Evolutionary conservation across 2,888 invertebrate genomes (phyloP), one percentile per base, ranked within the genome.

Genomic region (Danaus chrysippus): DNA sequence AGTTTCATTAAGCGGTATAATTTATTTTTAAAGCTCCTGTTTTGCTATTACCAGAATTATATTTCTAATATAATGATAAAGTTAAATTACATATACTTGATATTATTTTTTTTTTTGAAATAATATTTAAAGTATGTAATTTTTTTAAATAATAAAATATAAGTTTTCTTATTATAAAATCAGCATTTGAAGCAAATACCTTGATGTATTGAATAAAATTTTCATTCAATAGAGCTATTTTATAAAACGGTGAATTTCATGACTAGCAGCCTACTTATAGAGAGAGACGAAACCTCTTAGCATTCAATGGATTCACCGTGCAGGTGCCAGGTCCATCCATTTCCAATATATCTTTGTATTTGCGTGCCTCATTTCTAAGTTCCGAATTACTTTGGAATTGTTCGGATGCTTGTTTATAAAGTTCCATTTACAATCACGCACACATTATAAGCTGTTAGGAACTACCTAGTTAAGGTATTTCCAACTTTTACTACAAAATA

Each of bases 401-500:
- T 65, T 65, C 56, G 15, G 65, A 62, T 56, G 61, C 61, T 61
- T 64, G 64, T 64, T 64, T 61, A 43, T 49, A 59, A 64, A 64
- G 59, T 61, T 61, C 42, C 53, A 44, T 19, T 56, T 56, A 44
- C 64, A 59, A 64, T 61, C 61, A 64, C 61, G 58, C 61, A 53
- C 58, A 46, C 54, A 44, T 56, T 61, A 59, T 59, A 61, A 61
- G 60, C 60, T 57, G 17, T 58, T 54, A 54, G 59, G 54, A 60
- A 57, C 17, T 15, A 49, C 15, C 49, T 11, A 49, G 49, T 49
- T 49, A 49, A 49, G 17, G 49, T 17, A 49, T 49, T 49, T 49
- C 17, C 17, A 49, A 49, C 49, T 49, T 49, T 49, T 49, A 49
- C 49, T 17, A 49, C 8, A 17, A 15, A 49, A 49, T 10, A 49